phyloP scores from a whole-genome alignment of 2,888 invertebrate species.

The Tenthredo livida region DNA sequence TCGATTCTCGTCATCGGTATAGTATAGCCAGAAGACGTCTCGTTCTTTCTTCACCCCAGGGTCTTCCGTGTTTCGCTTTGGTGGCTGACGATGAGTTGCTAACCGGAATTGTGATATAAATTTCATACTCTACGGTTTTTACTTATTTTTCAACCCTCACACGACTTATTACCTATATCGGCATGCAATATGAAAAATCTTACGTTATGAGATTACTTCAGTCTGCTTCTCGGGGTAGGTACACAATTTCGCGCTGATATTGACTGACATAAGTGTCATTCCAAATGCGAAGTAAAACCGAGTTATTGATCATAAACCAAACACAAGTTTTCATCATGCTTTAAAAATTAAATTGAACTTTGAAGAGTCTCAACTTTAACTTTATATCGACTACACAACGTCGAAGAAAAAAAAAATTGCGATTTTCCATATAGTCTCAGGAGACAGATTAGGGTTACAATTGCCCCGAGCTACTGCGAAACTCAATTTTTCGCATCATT shows the following conservation, averaged over 20 bases:
- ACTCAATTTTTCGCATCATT: neutral
- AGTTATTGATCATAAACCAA: conserved; percentile 39
- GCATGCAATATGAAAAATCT: conserved; percentile 13
- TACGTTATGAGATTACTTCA: neutral
- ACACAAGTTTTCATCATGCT: conserved; percentile 26
- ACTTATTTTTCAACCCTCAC: neutral
- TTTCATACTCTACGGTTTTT: neutral
- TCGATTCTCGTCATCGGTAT: neutral
- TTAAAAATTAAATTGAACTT: neutral
- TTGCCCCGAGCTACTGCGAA: neutral
- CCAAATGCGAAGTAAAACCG: neutral
- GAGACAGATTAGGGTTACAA: conserved; percentile 12
- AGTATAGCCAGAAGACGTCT: neutral
- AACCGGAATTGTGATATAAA: conserved; percentile 11
- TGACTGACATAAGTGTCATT: neutral
- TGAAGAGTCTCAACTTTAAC: neutral
- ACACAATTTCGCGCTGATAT: conserved; percentile 19
- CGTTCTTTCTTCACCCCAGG: neutral
- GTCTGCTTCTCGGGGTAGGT: neutral
- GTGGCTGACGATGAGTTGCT: neutral
- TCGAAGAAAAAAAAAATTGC: neutral
- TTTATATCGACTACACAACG: neutral
- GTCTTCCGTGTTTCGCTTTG: neutral
- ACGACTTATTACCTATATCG: conserved; percentile 3
- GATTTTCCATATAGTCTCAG: neutral